Base-by-base conservation (phyloP, 2,888 invertebrate genomes). In the Caenorhabditis macrosperma region DNA sequence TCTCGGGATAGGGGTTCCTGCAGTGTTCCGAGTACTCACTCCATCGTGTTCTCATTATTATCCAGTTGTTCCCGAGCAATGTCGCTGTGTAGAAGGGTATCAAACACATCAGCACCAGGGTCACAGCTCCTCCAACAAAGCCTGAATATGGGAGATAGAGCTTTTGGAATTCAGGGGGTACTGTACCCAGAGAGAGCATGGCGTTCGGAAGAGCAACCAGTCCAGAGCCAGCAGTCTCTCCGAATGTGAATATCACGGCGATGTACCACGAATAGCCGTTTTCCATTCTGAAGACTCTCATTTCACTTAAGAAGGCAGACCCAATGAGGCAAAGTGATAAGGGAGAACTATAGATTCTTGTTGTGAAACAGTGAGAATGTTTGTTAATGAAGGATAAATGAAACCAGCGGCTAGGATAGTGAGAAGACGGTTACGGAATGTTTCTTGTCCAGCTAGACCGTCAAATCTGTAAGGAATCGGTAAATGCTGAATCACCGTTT, bases 171-270 rank as follows among this genome's bases (percentile, higher is more conserved):
- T 33, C 20, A 35, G 15, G 3, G 7, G 10, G 22, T 17, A 38
- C 41, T 59, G 41, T 48, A 82, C 82, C 82, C 15, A 80, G 26
- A 6, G 78, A 71, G 6, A 75, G 17, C 38, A 81, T 75, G 9
- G 82, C 78, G 38, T 66, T 55, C 5, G 82, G 81, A 57, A 82
- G 75, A 15, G 82, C 82, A 7, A 82, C 82, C 15, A 82, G 41
- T 20, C 82, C 82, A 24, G 78, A 78, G 9, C 82, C 82, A 20
- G 82, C 82, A 2, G 82, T 82, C 35, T 82, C 82, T 28, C 82
- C 82, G 10, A 82, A 78, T 28, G 72, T 76, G 67, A 82, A 82
- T 7, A 82, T 71, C 5, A 76, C 76, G 10, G 82, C 82, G 35
- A 82, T 69, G 9, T 63, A 55, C 82, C 82, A 82, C 1, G 78